Percentiles rank a stretch among this genome's conserved stretches.
These are phyloP conservation scores for Microchrysa polita DNA, from an alignment of 2,888 invertebrate species.

Conservation along the genomic window DNA sequence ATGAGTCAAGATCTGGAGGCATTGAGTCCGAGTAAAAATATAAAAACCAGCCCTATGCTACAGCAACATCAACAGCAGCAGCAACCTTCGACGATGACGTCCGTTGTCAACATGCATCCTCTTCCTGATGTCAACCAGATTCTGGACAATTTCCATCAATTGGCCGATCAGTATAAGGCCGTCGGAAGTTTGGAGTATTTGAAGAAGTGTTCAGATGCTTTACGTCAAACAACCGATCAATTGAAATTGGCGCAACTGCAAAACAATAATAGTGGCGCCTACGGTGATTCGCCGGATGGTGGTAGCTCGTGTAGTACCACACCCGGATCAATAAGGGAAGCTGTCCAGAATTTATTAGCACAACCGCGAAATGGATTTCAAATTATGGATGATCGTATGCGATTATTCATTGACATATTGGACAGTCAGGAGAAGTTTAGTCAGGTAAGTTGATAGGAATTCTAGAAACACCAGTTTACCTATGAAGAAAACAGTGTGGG, in stretches of 20 bases:
- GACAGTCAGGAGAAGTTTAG: slow-evolving; percentile 84
- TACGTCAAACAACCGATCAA: slow-evolving; percentile 62
- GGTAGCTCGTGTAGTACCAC: slow-evolving; percentile 65
- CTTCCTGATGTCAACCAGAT: slow-evolving; percentile 63
- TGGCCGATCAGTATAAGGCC: slow-evolving; percentile 64
- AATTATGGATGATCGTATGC: slow-evolving; percentile 80
- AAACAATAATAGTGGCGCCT: slow-evolving; percentile 46
- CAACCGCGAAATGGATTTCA: slow-evolving; percentile 80
- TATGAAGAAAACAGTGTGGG: no score
- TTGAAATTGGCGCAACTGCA: slow-evolving; percentile 59
- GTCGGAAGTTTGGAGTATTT: slow-evolving; percentile 64
- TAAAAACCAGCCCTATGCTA: slow-evolving; percentile 7
- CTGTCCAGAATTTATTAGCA: slow-evolving; percentile 73
- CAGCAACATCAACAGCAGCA: no score
- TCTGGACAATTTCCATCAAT: slow-evolving; percentile 63
- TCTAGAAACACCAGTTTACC: no score
- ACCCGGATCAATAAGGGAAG: slow-evolving; percentile 74
- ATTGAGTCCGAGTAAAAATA: slow-evolving; percentile 57
- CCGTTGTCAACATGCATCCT: slow-evolving; percentile 52
- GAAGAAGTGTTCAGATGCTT: slow-evolving; percentile 63
- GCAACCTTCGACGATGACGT: not conserved
- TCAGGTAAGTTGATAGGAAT: slow-evolving; percentile 77
- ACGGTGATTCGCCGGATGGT: slow-evolving; percentile 60
- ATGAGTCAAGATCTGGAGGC: slow-evolving; percentile 64
- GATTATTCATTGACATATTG: slow-evolving; percentile 82